Percentiles rank a stretch among this genome's conserved stretches.
Conservation (phyloP, 2,888 invertebrate species). For the Glyphotaelius pellucidus region DNA sequence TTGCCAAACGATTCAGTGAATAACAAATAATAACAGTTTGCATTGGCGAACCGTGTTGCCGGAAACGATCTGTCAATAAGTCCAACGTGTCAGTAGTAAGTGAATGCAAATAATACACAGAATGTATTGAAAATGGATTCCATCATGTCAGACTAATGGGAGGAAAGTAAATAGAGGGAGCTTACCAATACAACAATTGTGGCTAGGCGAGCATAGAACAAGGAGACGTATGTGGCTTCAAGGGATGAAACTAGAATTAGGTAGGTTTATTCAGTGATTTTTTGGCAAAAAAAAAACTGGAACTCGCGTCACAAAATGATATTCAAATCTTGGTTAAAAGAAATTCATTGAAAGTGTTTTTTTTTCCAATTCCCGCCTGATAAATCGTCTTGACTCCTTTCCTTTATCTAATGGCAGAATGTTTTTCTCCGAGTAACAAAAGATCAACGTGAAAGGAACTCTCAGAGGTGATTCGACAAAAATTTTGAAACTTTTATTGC, state of each 20-base stretch:
- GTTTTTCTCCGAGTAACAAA: too few relatives aligned
- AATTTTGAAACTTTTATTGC: too few relatives aligned
- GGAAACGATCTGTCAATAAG: background rate
- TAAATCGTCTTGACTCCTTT: background rate
- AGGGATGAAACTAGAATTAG: background rate
- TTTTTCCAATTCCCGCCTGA: background rate
- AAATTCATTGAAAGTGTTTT: background rate
- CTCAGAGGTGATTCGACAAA: too few relatives aligned
- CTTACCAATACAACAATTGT: background rate
- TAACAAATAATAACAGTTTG: background rate
- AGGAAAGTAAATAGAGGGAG: conserved; percentile 4
- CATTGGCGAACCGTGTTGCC: background rate
- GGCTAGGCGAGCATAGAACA: background rate
- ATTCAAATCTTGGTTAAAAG: background rate
- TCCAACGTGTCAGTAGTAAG: background rate
- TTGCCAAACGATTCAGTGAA: background rate
- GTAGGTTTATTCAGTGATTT: background rate
- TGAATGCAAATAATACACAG: conserved; percentile 12
- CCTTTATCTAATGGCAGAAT: background rate
- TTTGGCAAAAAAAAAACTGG: background rate
- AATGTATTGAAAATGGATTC: background rate
- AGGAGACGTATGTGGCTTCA: background rate
- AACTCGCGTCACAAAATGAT: background rate
- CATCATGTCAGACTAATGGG: background rate
- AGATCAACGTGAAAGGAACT: too few relatives aligned